Evolutionary conservation across 2,888 invertebrate species (phyloP).

Genomic region (Saturnia japonica): DNA sequence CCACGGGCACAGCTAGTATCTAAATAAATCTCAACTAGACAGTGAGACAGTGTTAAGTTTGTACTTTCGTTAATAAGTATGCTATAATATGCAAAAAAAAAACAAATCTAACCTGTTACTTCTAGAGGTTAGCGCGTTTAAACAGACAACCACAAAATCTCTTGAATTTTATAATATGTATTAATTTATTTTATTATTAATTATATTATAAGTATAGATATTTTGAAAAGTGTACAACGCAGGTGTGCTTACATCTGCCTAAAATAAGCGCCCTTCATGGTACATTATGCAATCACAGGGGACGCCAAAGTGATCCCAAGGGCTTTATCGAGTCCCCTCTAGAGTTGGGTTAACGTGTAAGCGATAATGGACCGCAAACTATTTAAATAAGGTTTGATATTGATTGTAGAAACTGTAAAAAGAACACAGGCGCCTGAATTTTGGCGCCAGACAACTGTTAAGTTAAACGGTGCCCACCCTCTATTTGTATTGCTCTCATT

Average conservation of each 20-base stretch:
- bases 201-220: no score
- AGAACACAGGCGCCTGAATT: conserved; percentile 43
- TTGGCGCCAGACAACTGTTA: conserved; percentile 71
- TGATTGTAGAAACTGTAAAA: not conserved
- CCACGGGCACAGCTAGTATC: no score
- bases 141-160: no score
- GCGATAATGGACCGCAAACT: not conserved
- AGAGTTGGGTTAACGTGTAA: not conserved
- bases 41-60: no score
- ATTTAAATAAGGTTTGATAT: not conserved
- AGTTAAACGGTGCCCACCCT: conserved; percentile 53
- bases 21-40: no score
- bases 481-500: conserved; percentile 19
- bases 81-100: no score
- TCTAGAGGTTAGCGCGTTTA: no score
- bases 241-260: conserved; percentile 23
- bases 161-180: no score
- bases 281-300: conserved; percentile 19
- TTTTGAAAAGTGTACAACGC: conserved; percentile 8
- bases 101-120: no score
- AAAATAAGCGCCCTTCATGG: conserved; percentile 14
- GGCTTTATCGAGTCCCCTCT: conserved; percentile 17
- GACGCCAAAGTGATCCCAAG: conserved; percentile 20
- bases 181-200: no score
- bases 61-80: no score